Conservation (phyloP, 2,797 vertebrate species). For the Micropoecilia bifurca region DNA sequence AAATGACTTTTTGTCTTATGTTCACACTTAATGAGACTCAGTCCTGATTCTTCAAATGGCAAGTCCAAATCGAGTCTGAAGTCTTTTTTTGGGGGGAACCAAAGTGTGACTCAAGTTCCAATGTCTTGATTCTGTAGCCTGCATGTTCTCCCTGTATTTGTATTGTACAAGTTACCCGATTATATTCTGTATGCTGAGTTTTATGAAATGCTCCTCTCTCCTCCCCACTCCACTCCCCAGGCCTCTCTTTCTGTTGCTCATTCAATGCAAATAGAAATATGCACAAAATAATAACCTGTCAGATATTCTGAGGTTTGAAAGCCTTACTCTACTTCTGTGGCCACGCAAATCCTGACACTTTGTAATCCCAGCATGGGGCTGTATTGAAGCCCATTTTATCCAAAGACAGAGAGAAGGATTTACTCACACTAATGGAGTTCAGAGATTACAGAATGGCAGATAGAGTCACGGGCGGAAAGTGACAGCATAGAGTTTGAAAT, state of each 20-base stretch:
- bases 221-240: background rate
- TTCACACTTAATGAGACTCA: background rate
- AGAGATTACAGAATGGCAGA: slow-evolving; percentile 82
- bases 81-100: background rate
- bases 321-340: slow-evolving; percentile 67
- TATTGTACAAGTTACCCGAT: background rate
- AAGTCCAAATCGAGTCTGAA: background rate
- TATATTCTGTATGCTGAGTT: background rate
- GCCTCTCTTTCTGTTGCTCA: slow-evolving; percentile 44
- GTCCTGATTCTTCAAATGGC: background rate
- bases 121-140: background rate
- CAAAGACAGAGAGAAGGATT: slow-evolving; percentile 75
- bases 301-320: slow-evolving; percentile 66
- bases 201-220: background rate
- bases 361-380: slow-evolving; percentile 82
- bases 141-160: background rate
- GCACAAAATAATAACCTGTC: slow-evolving; percentile 76
- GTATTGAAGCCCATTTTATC: slow-evolving; percentile 80
- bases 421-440: slow-evolving; percentile 82
- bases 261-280: slow-evolving; percentile 61
- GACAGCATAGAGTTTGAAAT: slow-evolving; percentile 64
- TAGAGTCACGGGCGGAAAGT: slow-evolving; percentile 71
- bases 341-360: slow-evolving; percentile 78
- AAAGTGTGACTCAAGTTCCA: background rate
- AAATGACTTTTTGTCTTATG: background rate